Evolutionary conservation across 1,140 invertebrate species (phyloP).

Genomic region (Chlorops oryzae): DNA sequence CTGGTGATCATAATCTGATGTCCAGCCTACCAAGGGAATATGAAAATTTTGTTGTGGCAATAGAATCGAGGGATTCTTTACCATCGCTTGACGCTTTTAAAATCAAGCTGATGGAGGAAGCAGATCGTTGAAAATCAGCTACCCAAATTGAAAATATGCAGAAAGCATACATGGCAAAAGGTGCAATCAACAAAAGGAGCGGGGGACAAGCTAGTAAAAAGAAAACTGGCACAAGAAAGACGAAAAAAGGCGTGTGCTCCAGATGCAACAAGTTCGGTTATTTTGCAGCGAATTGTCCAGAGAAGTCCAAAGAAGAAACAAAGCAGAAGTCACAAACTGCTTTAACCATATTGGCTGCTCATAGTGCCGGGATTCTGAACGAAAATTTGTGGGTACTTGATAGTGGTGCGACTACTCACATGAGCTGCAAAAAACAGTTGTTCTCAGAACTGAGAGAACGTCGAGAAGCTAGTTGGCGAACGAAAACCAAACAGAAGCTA

Average conservation of each 20-base stretch:
- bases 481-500: slow-evolving; percentile 1
- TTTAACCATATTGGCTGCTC: neutral
- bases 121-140: slow-evolving; percentile 6
- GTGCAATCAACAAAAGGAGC: neutral
- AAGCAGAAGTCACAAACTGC: neutral
- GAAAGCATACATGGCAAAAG: slow-evolving; percentile 4
- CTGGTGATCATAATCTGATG: slow-evolving; percentile 11
- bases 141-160: neutral
- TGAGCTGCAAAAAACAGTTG: slow-evolving; percentile 1
- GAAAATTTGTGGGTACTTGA: slow-evolving; percentile 8
- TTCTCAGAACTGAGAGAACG: neutral
- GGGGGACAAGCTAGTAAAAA: neutral
- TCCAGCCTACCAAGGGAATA: slow-evolving; percentile 2
- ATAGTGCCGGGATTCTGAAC: neutral
- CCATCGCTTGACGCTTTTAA: slow-evolving; percentile 7
- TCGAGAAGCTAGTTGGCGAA: slow-evolving; percentile 2
- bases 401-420: slow-evolving; percentile 11
- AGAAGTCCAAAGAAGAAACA: neutral
- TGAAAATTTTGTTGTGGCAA: slow-evolving; percentile 17
- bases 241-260: neutral
- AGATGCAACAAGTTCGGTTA: neutral
- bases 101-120: slow-evolving; percentile 12
- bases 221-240: neutral
- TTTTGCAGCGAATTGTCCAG: neutral
- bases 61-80: slow-evolving; percentile 14